These are phyloP conservation scores for Ashinkailepas kermadecensis DNA, from an alignment of 2,888 invertebrate genomes.

Conservation along the genomic window DNA sequence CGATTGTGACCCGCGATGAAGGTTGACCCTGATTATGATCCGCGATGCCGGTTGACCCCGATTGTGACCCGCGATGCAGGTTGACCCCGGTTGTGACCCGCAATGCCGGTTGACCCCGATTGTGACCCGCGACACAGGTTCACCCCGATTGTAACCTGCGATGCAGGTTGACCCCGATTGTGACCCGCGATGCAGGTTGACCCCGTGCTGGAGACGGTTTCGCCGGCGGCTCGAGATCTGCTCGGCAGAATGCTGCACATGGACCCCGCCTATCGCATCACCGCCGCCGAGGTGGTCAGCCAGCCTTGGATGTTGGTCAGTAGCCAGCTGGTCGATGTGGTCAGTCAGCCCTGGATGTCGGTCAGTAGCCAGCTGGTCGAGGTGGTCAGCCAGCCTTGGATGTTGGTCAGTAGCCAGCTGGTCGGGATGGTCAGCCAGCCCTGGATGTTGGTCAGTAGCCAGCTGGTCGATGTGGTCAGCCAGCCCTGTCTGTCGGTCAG, in stretches of 20 bases:
- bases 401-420: too few species aligned
- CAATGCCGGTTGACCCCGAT: too few species aligned
- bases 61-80: neutral
- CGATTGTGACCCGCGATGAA: too few species aligned
- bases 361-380: too few species aligned
- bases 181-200: neutral
- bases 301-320: conserved; percentile 45
- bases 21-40: too few species aligned
- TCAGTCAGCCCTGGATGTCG: neutral
- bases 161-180: too few species aligned
- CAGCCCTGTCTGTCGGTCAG: too few species aligned
- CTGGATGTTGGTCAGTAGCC: conserved; percentile 40
- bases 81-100: neutral
- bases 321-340: conserved; percentile 31
- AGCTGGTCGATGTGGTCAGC: conserved; percentile 25
- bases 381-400: too few species aligned
- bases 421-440: conserved; percentile 48
- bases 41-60: too few species aligned
- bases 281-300: conserved; percentile 47
- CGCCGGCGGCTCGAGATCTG: conserved; percentile 43
- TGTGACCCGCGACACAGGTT: too few species aligned
- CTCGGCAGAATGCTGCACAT: conserved; percentile 46
- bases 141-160: too few species aligned
- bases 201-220: conserved; percentile 32
- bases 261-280: conserved; percentile 49